Conservation (phyloP, 2,888 invertebrate genomes). For the Labia minor region DNA sequence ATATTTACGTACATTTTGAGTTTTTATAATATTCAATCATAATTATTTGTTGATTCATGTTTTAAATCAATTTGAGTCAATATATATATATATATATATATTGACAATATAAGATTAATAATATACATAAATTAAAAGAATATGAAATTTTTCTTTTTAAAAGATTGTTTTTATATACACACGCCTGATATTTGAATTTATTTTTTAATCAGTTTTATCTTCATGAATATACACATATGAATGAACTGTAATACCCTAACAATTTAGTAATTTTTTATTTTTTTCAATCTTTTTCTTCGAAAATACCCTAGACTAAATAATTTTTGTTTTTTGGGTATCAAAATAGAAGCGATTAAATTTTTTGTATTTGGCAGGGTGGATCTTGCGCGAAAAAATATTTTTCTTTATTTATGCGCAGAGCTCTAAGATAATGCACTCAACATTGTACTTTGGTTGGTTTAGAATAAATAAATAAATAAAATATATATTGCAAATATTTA, state of each 20-base stretch:
- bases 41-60: too few species aligned
- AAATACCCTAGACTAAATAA: neutral
- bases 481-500: neutral
- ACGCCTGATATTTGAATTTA: slow-evolving; percentile 21
- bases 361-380: neutral
- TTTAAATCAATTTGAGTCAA: too few species aligned
- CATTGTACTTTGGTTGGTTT: neutral
- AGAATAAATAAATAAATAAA: neutral
- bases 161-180: slow-evolving; percentile 23
- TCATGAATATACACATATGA: neutral
- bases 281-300: neutral
- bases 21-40: too few species aligned
- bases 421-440: neutral
- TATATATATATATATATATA: too few species aligned
- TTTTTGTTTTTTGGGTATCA: neutral
- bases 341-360: neutral
- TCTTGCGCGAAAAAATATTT: neutral
- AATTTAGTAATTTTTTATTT: neutral
- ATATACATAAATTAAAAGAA: slow-evolving; percentile 21
- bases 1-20: too few species aligned
- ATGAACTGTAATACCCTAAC: neutral
- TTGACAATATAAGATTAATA: slow-evolving; percentile 14
- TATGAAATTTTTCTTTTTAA: slow-evolving; percentile 27
- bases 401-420: neutral
- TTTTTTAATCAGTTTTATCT: neutral